A percentile compares a stretch with the other conserved stretches of the same genome.
Conservation (phyloP, 2,113 vertebrate genomes). For the Procapra przewalskii region DNA sequence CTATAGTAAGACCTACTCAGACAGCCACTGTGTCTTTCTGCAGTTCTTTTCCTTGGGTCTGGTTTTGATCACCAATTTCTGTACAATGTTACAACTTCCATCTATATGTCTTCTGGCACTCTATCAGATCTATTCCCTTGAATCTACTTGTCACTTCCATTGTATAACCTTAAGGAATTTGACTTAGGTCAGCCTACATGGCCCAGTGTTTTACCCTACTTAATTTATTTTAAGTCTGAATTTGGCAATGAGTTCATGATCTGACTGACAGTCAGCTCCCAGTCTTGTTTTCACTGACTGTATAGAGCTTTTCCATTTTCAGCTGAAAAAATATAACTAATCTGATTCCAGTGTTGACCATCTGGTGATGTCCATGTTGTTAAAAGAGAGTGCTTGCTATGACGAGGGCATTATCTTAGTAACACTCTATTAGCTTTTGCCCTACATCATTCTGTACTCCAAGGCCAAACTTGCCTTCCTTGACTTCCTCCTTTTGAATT, state of each 20-base stretch:
- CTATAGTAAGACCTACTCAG: not conserved
- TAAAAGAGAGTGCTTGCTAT: not conserved
- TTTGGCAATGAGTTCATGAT: not conserved
- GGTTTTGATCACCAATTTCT: not conserved
- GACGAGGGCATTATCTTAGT: not conserved
- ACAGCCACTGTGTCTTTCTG: not conserved
- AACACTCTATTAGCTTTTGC: not conserved
- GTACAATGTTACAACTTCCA: not conserved
- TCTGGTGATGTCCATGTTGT: not conserved
- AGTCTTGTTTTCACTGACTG: not conserved
- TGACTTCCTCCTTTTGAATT: not conserved
- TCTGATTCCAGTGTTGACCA: not conserved
- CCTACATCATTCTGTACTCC: not conserved
- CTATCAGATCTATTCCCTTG: not conserved
- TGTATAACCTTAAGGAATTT: not conserved
- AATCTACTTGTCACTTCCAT: not conserved
- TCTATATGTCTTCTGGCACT: not conserved
- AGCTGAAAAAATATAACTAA: not conserved
- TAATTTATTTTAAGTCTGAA: not conserved
- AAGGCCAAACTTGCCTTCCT: not conserved
- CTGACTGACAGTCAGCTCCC: not conserved
- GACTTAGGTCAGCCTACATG: not conserved
- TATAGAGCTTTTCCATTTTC: not conserved
- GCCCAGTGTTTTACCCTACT: not conserved
- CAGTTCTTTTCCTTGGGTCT: not conserved